phyloP scores from a whole-genome alignment of 2,797 vertebrate species.

The Gephyroberyx darwinii region DNA sequence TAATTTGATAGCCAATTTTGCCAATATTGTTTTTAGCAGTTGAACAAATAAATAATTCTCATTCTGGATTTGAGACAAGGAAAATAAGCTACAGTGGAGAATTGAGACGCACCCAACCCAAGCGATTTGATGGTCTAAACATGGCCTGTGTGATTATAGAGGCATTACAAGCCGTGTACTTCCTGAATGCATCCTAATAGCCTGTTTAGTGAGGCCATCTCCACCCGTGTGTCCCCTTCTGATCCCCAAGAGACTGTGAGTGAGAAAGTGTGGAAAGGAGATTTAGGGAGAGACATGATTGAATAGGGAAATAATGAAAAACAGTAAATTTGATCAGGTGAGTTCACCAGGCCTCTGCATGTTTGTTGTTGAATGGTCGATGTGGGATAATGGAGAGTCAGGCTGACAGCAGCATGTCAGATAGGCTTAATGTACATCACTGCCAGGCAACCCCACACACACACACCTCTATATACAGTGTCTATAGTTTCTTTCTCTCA shows the following conservation, averaged over 20 bases:
- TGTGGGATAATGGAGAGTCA: slow-evolving; percentile 66
- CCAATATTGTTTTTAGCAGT: neutral
- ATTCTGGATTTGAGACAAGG: slow-evolving; percentile 7
- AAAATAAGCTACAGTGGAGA: neutral
- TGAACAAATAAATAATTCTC: neutral
- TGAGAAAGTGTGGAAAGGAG: slow-evolving; percentile 26
- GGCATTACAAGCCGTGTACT: slow-evolving; percentile 57
- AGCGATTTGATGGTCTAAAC: slow-evolving; percentile 36
- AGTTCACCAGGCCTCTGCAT: slow-evolving; percentile 32
- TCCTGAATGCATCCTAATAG: slow-evolving; percentile 72
- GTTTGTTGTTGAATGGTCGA: slow-evolving; percentile 36
- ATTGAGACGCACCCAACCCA: slow-evolving; percentile 1
- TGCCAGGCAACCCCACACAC: slow-evolving; percentile 15
- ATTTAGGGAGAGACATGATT: slow-evolving; percentile 39
- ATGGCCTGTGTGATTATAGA: slow-evolving; percentile 50
- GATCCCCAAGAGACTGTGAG: slow-evolving; percentile 59
- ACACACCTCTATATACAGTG: neutral
- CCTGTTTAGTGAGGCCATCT: slow-evolving; percentile 68
- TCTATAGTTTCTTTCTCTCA: neutral
- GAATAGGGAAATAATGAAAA: slow-evolving; percentile 8
- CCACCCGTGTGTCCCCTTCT: slow-evolving; percentile 50
- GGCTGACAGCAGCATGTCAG: slow-evolving; percentile 67
- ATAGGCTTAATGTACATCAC: slow-evolving; percentile 63
- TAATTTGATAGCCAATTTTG: neutral
- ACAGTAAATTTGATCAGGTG: slow-evolving; percentile 64